Conservation (phyloP, 2,888 invertebrate genomes). For the Parnassius glacialis region DNA sequence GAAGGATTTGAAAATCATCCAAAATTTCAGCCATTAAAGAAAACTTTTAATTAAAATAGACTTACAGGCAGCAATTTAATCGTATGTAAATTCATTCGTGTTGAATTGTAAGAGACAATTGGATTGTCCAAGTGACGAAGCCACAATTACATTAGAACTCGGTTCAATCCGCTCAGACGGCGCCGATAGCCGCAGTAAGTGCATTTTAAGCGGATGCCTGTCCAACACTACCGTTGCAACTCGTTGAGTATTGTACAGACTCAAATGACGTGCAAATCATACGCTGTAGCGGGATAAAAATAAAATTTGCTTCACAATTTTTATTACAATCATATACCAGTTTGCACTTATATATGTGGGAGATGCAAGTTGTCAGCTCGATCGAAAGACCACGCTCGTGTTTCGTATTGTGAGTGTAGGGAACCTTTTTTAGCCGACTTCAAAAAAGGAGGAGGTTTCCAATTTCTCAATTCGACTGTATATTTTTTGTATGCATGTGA, state of each 20-base stretch:
- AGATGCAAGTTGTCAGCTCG: no score
- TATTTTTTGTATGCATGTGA: no score
- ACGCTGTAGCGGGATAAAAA: conserved; percentile 3
- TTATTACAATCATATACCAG: no score
- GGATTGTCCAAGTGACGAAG: conserved; percentile 9
- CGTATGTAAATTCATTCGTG: conserved; percentile 12
- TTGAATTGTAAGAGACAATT: conserved; percentile 7
- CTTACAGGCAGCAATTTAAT: neutral
- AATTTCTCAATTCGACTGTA: no score
- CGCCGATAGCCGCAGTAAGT: neutral
- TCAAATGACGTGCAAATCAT: neutral
- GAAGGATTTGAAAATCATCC: no score
- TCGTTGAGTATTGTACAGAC: conserved; percentile 7
- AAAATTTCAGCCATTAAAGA: neutral
- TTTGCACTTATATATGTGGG: no score
- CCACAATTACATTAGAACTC: conserved; percentile 22
- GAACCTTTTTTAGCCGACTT: no score
- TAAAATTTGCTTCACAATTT: neutral
- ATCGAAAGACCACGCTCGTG: no score
- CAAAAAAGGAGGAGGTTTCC: no score
- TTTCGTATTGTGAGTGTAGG: no score
- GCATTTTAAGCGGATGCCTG: conserved; percentile 9
- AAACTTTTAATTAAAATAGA: neutral
- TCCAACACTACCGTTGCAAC: conserved; percentile 8
- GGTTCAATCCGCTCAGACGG: conserved; percentile 14